phyloP scores from a whole-genome alignment of 2,888 invertebrate species.

The Antitype chi region DNA sequence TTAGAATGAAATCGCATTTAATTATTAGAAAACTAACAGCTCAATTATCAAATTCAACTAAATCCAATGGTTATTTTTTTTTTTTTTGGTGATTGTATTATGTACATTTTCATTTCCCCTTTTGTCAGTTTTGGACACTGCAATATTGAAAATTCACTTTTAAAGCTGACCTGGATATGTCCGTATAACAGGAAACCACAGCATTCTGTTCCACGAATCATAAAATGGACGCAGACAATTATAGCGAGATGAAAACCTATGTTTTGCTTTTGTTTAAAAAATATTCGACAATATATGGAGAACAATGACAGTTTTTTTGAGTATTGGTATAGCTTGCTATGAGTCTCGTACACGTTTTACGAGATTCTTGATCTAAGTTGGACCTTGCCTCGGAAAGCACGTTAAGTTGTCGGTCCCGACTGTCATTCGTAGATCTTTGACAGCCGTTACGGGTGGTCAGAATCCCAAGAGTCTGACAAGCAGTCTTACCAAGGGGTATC shows the following conservation, averaged over 20 bases:
- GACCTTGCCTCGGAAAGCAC: background rate
- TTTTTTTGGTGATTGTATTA: too few species aligned
- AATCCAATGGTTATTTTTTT: too few species aligned
- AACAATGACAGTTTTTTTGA: background rate
- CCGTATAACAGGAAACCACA: slow-evolving; percentile 12
- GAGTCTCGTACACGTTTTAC: background rate
- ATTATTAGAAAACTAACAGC: too few species aligned
- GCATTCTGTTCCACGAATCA: slow-evolving; percentile 14
- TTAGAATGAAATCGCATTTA: too few species aligned
- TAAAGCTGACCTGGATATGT: slow-evolving; percentile 40
- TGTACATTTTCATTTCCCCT: slow-evolving; percentile 22
- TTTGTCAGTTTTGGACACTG: slow-evolving; percentile 8
- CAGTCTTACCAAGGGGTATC: background rate
- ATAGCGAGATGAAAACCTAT: slow-evolving; percentile 20
- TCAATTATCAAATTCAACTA: too few species aligned
- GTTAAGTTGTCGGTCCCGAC: background rate
- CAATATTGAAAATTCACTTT: slow-evolving; percentile 40
- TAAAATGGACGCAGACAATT: slow-evolving; percentile 26
- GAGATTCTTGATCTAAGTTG: background rate
- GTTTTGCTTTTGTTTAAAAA: slow-evolving; percentile 12
- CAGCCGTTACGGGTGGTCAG: background rate
- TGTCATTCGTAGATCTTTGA: background rate
- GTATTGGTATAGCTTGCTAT: background rate
- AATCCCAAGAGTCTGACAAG: background rate
- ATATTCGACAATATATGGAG: background rate